These are phyloP conservation scores for Hoplodrina blanda DNA, from an alignment of 2,888 invertebrate species.

Conservation along the genomic window DNA sequence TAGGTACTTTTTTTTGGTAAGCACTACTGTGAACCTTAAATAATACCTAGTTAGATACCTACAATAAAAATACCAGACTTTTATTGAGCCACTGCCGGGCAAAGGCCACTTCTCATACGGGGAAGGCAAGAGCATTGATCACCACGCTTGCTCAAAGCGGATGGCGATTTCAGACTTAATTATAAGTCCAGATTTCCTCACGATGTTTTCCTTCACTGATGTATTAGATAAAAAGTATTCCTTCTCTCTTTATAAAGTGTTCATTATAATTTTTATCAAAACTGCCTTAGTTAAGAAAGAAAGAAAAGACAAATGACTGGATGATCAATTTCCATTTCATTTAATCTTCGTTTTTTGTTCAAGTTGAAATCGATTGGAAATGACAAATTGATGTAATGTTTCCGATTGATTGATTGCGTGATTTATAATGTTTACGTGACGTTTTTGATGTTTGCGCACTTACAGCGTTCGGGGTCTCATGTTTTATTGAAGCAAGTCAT, in stretches of 20 bases:
- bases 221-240: too few species aligned
- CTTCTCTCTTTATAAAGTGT: not conserved
- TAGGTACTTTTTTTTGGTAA: too few species aligned
- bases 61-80: too few species aligned
- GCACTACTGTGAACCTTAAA: too few species aligned
- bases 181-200: too few species aligned
- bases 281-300: not conserved
- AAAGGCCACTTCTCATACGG: too few species aligned
- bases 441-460: constrained; percentile 1
- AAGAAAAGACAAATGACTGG: constrained; percentile 33
- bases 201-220: too few species aligned
- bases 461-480: not conserved
- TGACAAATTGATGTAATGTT: constrained; percentile 52
- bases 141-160: too few species aligned
- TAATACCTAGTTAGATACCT: too few species aligned
- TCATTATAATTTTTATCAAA: not conserved
- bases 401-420: constrained; percentile 41
- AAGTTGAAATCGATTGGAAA: constrained; percentile 46
- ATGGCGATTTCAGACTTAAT: too few species aligned
- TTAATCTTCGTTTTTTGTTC: constrained; percentile 33
- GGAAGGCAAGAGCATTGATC: too few species aligned
- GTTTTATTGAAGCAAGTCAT: not conserved
- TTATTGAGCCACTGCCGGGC: too few species aligned
- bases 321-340: constrained; percentile 37
- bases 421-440: constrained; percentile 25